A percentile compares a stretch with the other conserved stretches of the same genome.
phyloP scores from a whole-genome alignment of 2,113 vertebrate species.

The Noturus placidus region DNA sequence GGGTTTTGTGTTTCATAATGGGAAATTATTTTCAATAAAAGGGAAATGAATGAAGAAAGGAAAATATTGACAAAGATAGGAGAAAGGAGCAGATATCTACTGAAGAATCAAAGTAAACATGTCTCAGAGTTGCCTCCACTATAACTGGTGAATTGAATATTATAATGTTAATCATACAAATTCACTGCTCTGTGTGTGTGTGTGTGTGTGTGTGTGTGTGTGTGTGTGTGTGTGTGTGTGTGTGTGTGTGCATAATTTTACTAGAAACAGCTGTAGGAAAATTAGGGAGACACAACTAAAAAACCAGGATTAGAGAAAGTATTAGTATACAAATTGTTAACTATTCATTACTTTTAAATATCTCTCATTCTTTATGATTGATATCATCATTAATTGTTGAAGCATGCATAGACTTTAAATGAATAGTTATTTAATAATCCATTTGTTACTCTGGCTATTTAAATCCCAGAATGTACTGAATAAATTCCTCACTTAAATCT shows the following conservation, averaged over 20 bases:
- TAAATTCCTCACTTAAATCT: not conserved
- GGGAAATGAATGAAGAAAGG: not conserved
- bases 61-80: not conserved
- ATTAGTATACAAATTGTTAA: not conserved
- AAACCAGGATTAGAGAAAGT: not conserved
- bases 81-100: not conserved
- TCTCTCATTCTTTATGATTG: not conserved
- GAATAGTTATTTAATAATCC: not conserved
- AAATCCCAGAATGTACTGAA: constrained; percentile 40
- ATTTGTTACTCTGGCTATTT: not conserved
- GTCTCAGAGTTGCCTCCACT: not conserved
- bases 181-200: too few species aligned
- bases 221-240: too few species aligned
- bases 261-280: not conserved
- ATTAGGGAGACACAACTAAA: not conserved
- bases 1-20: not conserved
- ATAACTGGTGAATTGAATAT: not conserved
- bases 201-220: too few species aligned
- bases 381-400: not conserved
- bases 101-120: not conserved
- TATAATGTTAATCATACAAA: too few species aligned
- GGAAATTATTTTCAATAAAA: not conserved
- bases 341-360: not conserved
- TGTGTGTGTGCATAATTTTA: not conserved
- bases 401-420: not conserved